phyloP scores from a whole-genome alignment of 1,140 invertebrate species.

The Bombus impatiens region DNA sequence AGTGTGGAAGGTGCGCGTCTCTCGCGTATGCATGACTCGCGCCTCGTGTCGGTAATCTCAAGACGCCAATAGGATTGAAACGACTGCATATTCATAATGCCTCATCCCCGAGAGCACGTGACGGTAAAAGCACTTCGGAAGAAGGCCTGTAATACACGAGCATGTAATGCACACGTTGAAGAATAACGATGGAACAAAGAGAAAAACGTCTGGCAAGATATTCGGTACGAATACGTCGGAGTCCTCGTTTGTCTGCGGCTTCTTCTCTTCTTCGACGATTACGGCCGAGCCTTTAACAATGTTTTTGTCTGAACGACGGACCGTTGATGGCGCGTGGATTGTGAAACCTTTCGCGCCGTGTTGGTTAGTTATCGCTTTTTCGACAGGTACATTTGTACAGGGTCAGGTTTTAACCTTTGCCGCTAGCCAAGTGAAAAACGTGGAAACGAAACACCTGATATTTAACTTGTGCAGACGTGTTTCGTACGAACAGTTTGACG shows the following conservation, averaged over 20 bases:
- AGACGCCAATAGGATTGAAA: slow-evolving; percentile 38
- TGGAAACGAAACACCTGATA: not conserved
- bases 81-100: slow-evolving; percentile 29
- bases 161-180: slow-evolving; percentile 6
- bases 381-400: not conserved
- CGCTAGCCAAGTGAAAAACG: not conserved
- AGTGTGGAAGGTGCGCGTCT: not conserved
- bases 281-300: slow-evolving; percentile 14
- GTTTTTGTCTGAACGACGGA: slow-evolving; percentile 10
- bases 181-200: slow-evolving; percentile 16
- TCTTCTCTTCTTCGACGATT: not conserved
- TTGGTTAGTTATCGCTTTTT: not conserved
- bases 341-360: not conserved
- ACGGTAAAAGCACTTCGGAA: slow-evolving; percentile 46
- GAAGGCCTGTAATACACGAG: not conserved
- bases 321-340: not conserved
- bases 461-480: not conserved
- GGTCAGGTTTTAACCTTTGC: not conserved
- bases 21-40: slow-evolving; percentile 23
- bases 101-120: slow-evolving; percentile 45
- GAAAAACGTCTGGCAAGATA: slow-evolving; percentile 13
- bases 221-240: slow-evolving; percentile 12
- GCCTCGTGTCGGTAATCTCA: slow-evolving; percentile 8
- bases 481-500: not conserved
- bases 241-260: slow-evolving; percentile 41